These are phyloP conservation scores for Candidula unifasciata DNA, from an alignment of 2,888 invertebrate species.

Conservation along the genomic window DNA sequence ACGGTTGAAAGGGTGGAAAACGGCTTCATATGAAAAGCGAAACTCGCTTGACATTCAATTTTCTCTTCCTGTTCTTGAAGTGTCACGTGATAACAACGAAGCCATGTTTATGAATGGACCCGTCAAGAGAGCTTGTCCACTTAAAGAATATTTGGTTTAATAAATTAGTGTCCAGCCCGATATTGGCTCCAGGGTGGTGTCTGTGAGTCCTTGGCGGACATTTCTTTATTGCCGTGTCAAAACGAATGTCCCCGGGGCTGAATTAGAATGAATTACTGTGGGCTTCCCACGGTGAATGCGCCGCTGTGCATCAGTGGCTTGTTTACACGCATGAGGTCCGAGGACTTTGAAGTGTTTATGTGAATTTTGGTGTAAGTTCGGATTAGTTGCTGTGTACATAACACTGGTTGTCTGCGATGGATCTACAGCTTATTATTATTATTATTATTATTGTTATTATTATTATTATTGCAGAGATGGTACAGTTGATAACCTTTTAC, in stretches of 20 bases:
- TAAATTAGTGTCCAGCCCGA: conserved; percentile 22
- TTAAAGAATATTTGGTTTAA: neutral
- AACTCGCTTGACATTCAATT: conserved; percentile 28
- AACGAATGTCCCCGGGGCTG: conserved; percentile 19
- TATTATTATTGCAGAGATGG: no score
- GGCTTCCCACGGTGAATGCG: no score
- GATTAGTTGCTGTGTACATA: no score
- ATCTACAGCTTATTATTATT: no score
- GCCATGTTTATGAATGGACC: neutral
- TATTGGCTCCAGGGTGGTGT: neutral
- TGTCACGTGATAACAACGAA: conserved; percentile 19
- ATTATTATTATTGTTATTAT: no score
- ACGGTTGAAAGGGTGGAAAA: neutral
- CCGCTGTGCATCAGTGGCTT: no score
- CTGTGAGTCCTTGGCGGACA: neutral
- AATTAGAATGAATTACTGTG: neutral
- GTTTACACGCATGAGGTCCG: no score
- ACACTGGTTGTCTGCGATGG: no score
- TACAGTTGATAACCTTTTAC: no score
- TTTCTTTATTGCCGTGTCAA: conserved; percentile 13
- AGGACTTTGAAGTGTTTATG: no score
- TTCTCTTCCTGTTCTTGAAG: conserved; percentile 3
- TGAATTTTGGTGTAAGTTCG: no score
- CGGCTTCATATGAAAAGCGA: neutral
- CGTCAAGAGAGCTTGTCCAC: neutral